Conservation (phyloP, 2,113 vertebrate genomes). For the Rhegmatorhina hoffmannsi region DNA sequence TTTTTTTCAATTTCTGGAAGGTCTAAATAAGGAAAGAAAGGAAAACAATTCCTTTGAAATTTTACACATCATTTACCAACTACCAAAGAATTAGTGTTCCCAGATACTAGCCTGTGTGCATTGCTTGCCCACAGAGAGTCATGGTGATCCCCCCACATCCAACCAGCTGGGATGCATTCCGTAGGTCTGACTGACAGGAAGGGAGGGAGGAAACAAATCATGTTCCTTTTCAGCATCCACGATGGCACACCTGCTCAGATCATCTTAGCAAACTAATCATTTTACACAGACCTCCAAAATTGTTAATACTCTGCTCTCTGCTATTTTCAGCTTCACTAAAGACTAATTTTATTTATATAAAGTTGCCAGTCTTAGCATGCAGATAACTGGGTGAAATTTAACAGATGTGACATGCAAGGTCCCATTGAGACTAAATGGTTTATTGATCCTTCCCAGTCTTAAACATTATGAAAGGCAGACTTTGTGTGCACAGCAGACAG, state of each 20-base stretch:
- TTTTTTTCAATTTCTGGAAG: background rate
- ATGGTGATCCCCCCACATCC: rapidly evolving
- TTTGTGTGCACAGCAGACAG: background rate
- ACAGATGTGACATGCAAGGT: background rate
- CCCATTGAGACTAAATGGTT: conserved; percentile 15
- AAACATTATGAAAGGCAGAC: conserved; percentile 55
- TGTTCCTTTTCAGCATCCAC: background rate
- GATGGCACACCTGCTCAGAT: conserved; percentile 36
- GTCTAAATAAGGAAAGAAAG: background rate
- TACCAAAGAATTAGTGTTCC: background rate
- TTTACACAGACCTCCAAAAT: background rate
- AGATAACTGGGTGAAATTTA: conserved; percentile 8
- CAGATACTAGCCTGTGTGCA: background rate
- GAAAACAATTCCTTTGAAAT: background rate
- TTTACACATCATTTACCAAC: background rate
- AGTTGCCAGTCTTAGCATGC: background rate
- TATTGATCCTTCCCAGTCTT: conserved; percentile 52
- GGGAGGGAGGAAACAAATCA: background rate
- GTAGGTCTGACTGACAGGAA: background rate
- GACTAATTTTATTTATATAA: background rate
- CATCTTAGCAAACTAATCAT: background rate
- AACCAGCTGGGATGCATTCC: background rate
- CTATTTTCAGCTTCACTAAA: background rate
- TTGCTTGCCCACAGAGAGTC: background rate
- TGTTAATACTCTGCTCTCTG: background rate